Evolutionary conservation across 2,797 vertebrate species (phyloP).

Genomic region (Rousettus madagascariensis): DNA sequence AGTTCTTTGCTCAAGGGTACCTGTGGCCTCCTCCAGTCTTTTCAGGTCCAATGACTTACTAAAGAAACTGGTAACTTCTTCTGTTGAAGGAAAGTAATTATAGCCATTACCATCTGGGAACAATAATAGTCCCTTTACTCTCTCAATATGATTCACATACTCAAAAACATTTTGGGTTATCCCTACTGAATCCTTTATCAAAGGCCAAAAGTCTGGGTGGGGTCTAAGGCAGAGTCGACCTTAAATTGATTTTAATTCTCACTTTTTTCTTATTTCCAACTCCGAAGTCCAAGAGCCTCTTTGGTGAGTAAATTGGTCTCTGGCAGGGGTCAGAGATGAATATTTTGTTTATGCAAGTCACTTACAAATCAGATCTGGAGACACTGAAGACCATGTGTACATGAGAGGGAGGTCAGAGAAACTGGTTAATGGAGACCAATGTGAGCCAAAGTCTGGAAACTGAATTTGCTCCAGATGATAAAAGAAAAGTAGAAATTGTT

Average conservation of each 20-base stretch:
- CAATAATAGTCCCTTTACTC: neutral
- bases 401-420: neutral
- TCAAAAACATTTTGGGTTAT: neutral
- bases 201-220: neutral
- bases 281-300: neutral
- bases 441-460: neutral
- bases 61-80: neutral
- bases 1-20: neutral
- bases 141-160: neutral
- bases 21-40: neutral
- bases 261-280: neutral
- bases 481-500: neutral
- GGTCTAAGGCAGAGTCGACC: neutral
- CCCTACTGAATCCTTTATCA: slow-evolving; percentile 23
- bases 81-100: slow-evolving; percentile 31
- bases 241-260: slow-evolving; percentile 12
- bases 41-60: neutral
- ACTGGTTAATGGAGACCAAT: neutral
- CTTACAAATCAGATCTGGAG: neutral
- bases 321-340: neutral
- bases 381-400: neutral
- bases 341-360: neutral
- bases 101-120: neutral
- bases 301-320: neutral
- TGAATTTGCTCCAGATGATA: neutral